Conservation (phyloP, 2,113 vertebrate species). For the Balaeniceps rex region DNA sequence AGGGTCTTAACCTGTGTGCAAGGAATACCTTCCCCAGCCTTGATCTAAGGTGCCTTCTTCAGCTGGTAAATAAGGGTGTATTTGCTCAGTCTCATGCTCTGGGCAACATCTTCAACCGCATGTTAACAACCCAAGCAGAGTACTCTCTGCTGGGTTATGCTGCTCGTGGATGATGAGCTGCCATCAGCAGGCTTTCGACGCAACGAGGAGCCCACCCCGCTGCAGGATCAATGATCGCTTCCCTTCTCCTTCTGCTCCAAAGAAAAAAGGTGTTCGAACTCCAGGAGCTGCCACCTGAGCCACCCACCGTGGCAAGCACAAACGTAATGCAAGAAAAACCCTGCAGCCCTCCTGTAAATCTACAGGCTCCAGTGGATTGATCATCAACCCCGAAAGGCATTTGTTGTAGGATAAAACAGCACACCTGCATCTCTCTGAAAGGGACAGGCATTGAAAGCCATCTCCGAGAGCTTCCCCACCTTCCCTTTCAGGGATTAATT, state of each 20-base stretch:
- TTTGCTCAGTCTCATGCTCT: not conserved
- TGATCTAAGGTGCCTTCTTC: not conserved
- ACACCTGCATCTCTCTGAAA: not conserved
- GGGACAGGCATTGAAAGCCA: not conserved
- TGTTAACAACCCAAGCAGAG: not conserved
- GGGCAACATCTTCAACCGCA: not conserved
- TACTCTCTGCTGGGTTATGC: not conserved
- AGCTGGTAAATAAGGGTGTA: not conserved
- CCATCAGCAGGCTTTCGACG: not conserved
- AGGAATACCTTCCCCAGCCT: not conserved
- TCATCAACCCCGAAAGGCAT: too few species aligned
- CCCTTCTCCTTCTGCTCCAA: not conserved
- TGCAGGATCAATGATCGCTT: not conserved
- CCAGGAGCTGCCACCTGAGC: not conserved
- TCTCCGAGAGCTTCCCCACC: not conserved
- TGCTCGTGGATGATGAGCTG: not conserved
- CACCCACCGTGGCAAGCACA: accelerated
- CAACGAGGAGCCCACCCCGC: accelerated
- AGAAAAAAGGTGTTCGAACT: too few species aligned
- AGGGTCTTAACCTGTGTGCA: accelerated
- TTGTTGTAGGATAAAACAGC: not conserved
- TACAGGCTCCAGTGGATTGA: not conserved
- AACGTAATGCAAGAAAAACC: accelerated
- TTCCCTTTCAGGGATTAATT: not conserved
- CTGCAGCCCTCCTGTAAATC: not conserved